phyloP scores from a whole-genome alignment of 2,797 vertebrate genomes.

The Martes flavigula region DNA sequence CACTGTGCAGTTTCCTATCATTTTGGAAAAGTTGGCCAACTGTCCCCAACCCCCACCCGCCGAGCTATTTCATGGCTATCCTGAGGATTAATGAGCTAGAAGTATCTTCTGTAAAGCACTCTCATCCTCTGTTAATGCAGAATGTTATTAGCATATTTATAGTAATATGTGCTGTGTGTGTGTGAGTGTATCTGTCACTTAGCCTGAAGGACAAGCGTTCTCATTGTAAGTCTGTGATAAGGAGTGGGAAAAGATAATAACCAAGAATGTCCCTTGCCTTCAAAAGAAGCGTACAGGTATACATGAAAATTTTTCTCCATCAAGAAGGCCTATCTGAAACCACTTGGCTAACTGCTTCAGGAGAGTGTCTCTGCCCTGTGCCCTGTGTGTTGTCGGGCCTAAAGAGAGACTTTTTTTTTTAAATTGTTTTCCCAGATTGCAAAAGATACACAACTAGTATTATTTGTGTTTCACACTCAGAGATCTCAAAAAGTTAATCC shows the following conservation, averaged over 20 bases:
- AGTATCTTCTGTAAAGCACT: slow-evolving; percentile 6
- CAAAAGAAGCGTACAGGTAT: not conserved
- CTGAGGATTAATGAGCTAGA: slow-evolving; percentile 5
- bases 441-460: slow-evolving; percentile 52
- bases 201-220: not conserved
- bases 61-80: not conserved
- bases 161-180: not conserved
- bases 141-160: slow-evolving; percentile 45
- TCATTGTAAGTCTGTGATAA: slow-evolving; percentile 38
- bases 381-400: slow-evolving; percentile 29
- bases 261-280: not conserved
- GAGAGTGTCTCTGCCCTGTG: not conserved
- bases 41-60: not conserved
- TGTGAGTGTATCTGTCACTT: not conserved
- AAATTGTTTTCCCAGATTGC: slow-evolving; percentile 48
- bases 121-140: slow-evolving; percentile 16
- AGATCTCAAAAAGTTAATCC: slow-evolving; percentile 33
- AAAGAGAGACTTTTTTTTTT: not conserved
- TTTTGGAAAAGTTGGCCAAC: not conserved
- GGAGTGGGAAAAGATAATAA: slow-evolving; percentile 25
- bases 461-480: slow-evolving; percentile 45
- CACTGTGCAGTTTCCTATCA: not conserved
- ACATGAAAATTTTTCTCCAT: not conserved
- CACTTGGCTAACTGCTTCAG: not conserved
- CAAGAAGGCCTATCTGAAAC: not conserved